Percentiles rank a stretch among this genome's conserved stretches.
Conservation (phyloP, 2,888 invertebrate species). For the Acanthococcus lagerstroemiae region DNA sequence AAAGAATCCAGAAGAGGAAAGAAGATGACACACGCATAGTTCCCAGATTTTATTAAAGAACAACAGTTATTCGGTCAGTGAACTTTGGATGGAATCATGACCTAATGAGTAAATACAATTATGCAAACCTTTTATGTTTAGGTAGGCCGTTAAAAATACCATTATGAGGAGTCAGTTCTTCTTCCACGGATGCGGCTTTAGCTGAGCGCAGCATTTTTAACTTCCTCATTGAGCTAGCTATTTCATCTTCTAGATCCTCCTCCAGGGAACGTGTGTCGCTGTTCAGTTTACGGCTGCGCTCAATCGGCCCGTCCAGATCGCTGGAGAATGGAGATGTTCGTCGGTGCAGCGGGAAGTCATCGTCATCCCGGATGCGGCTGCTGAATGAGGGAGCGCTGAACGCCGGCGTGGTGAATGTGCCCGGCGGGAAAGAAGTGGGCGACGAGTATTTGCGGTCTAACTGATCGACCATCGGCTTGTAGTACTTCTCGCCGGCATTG, state of each 20-base stretch:
- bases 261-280: slow-evolving; percentile 25
- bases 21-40: too few relatives aligned
- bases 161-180: slow-evolving; percentile 2
- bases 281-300: slow-evolving; percentile 42
- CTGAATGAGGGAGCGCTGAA: slow-evolving; percentile 45
- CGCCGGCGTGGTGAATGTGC: slow-evolving; percentile 43
- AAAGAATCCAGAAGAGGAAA: too few relatives aligned
- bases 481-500: slow-evolving; percentile 72
- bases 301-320: slow-evolving; percentile 44
- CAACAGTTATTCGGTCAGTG: too few relatives aligned
- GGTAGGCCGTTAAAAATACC: slow-evolving; percentile 20
- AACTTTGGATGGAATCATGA: too few relatives aligned
- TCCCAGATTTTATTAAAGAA: too few relatives aligned
- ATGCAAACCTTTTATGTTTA: slow-evolving; percentile 23
- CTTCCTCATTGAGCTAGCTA: slow-evolving; percentile 24
- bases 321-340: slow-evolving; percentile 40
- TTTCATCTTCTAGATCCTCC: slow-evolving; percentile 34
- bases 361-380: slow-evolving; percentile 35
- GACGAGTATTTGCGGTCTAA: slow-evolving; percentile 59
- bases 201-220: slow-evolving; percentile 27
- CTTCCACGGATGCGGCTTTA: slow-evolving; percentile 21
- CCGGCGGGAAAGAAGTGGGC: slow-evolving; percentile 43
- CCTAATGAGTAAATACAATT: too few relatives aligned
- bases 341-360: slow-evolving; percentile 35
- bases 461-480: slow-evolving; percentile 64